These are phyloP conservation scores for Chydorus sphaericus DNA, from an alignment of 2,888 invertebrate genomes.

Conservation along the genomic window DNA sequence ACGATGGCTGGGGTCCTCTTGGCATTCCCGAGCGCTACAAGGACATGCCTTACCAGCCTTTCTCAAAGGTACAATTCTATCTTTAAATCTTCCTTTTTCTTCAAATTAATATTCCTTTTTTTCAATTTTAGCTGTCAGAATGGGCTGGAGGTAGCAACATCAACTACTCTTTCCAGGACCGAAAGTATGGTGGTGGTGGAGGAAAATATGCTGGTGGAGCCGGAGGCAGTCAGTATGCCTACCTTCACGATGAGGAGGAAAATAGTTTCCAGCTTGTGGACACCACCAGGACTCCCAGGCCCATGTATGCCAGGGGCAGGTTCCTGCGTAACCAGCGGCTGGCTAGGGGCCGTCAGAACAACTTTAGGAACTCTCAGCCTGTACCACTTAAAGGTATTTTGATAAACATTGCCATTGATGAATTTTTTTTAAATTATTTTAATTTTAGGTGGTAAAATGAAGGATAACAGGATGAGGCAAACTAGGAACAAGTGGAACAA, in stretches of 20 bases:
- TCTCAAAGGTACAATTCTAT: conserved; percentile 79
- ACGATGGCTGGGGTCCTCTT: conserved; percentile 93
- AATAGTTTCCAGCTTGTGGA: conserved; percentile 96
- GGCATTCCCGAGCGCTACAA: conserved; percentile 84
- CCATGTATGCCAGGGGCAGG: conserved; percentile 82
- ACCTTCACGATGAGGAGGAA: conserved; percentile 98
- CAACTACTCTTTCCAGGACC: conserved; percentile 9
- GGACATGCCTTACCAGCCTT: conserved; percentile 97
- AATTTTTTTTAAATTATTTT: not conserved
- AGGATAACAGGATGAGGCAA: conserved; percentile 10
- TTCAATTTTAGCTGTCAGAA: conserved; percentile 53
- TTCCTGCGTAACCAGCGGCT: conserved; percentile 67
- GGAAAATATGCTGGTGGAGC: conserved; percentile 42
- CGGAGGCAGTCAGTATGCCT: conserved; percentile 91
- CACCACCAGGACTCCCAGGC: conserved; percentile 74
- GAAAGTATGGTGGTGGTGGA: conserved; percentile 6
- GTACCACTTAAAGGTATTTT: not conserved
- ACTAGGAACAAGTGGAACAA: conserved; percentile 5
- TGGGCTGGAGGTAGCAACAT: conserved; percentile 69
- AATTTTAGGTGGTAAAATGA: not conserved
- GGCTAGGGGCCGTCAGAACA: conserved; percentile 49
- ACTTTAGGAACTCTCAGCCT: conserved; percentile 37
- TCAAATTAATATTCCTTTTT: not conserved
- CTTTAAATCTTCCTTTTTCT: not conserved
- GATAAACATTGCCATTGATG: not conserved